These are phyloP conservation scores for Chrysomela aeneicollis DNA, from an alignment of 2,888 invertebrate species.

Conservation along the genomic window DNA sequence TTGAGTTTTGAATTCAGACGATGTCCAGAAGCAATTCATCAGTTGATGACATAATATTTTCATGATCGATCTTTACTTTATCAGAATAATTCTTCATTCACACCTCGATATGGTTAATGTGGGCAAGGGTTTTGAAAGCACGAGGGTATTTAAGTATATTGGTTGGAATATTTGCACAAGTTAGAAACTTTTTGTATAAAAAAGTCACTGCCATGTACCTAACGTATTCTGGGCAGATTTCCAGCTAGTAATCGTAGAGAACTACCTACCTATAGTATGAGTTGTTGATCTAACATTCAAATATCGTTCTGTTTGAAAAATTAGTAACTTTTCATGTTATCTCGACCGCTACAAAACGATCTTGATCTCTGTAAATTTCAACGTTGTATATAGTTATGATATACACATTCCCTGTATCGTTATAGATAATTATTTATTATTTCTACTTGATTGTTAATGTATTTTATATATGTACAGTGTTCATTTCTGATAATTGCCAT, in stretches of 20 bases:
- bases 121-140: not conserved
- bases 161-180: conserved; percentile 52
- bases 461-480: conserved; percentile 50
- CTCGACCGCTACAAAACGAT: conserved; percentile 42
- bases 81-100: too few species aligned
- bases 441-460: conserved; percentile 48
- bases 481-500: conserved; percentile 48
- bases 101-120: not conserved
- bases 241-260: conserved; percentile 48
- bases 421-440: conserved; percentile 39
- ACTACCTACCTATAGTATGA: conserved; percentile 35
- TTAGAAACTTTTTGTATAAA: conserved; percentile 47
- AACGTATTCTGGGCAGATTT: conserved; percentile 57
- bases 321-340: conserved; percentile 44
- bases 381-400: conserved; percentile 43
- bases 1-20: too few species aligned
- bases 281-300: conserved; percentile 10
- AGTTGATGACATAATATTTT: too few species aligned
- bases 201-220: conserved; percentile 57
- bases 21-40: too few species aligned
- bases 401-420: conserved; percentile 9
- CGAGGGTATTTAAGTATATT: conserved; percentile 7
- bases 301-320: conserved; percentile 34
- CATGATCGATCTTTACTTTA: too few species aligned
- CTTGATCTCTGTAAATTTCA: conserved; percentile 45